Base-by-base conservation (phyloP, 2,888 invertebrate genomes). In the Caenorhabditis sulstoni region DNA sequence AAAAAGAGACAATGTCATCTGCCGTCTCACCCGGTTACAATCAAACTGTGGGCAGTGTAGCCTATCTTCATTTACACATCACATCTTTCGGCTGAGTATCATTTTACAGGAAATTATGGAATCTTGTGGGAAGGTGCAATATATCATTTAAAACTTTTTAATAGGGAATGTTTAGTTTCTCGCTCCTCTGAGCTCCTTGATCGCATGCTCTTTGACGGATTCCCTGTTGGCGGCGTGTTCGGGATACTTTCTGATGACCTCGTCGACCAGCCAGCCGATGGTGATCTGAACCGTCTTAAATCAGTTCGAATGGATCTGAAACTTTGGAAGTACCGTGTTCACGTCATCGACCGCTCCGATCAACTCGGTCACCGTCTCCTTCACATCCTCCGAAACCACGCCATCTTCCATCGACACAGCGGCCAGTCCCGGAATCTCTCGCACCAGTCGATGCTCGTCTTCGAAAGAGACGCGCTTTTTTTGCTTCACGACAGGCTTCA, bases 391-490 rank as follows among this genome's bases (percentile, higher is more conserved):
- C 7, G 20, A 20, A 9, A 47, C 29, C 29, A 7, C 3, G 16
- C 8, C 23, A 11, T 14, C n/a, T 18, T 57, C 37, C n/a, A 18
- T 65, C 44, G 44, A 45, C 35, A 45, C 53, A 45, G 53, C 65
- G 45, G 18, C 20, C 47, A 35, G 20, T 20, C 35, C 29, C 3
- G 20, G 12, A 20, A 49, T 29, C 5, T 47, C 18, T 29, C 7
- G 29, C 14, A 44, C 35, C 35, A 47, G 45, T 23, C 52, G 52
- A 12, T 45, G 49, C 12, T 58, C 49, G n/a, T 58, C 67, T 14
- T 58, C 49, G 18, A 57, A 66, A 3, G 57, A 47, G n/a, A 66
- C 66, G 1, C 55, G 66, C 22, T 66, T 66, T 14, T 66, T 66
- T 4, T 41, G 50, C 57, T 20, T 53, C 29, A 44, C 44, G 11